Evolutionary conservation across 2,113 vertebrate species (phyloP).

Genomic region (Natator depressus): DNA sequence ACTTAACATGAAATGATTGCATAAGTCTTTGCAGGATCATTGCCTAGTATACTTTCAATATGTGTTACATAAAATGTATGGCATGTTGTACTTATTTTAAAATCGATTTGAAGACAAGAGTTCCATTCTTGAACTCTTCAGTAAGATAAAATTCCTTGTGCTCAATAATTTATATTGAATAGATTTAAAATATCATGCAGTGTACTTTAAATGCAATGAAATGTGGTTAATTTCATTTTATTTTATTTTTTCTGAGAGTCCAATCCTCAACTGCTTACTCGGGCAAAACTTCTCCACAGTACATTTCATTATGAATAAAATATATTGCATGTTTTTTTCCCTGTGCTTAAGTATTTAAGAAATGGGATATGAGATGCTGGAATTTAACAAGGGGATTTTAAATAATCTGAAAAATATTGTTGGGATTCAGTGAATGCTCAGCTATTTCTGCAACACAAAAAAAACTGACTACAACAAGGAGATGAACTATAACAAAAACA

Average conservation of each 20-base stretch:
- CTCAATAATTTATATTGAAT: background rate
- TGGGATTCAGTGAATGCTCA: slow-evolving; percentile 32
- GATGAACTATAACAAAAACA: slow-evolving; percentile 42
- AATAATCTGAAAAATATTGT: background rate
- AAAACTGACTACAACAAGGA: background rate
- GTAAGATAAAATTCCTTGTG: background rate
- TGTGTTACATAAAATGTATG: background rate
- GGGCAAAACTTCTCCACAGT: background rate
- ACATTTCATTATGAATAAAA: background rate
- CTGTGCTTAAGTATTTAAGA: background rate
- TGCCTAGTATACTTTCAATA: background rate
- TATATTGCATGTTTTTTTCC: background rate
- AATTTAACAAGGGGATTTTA: background rate
- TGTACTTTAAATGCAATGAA: background rate
- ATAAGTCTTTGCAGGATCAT: background rate
- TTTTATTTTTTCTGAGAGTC: background rate
- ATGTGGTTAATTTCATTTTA: background rate
- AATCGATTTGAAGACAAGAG: background rate
- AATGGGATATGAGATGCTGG: background rate
- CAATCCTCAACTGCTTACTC: background rate
- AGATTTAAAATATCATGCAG: background rate
- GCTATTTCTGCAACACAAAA: background rate
- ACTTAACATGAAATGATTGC: background rate
- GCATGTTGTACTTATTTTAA: background rate
- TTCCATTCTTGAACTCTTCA: background rate